Evolutionary conservation across 2,888 invertebrate species (phyloP).

Genomic region (Sialis lutaria): DNA sequence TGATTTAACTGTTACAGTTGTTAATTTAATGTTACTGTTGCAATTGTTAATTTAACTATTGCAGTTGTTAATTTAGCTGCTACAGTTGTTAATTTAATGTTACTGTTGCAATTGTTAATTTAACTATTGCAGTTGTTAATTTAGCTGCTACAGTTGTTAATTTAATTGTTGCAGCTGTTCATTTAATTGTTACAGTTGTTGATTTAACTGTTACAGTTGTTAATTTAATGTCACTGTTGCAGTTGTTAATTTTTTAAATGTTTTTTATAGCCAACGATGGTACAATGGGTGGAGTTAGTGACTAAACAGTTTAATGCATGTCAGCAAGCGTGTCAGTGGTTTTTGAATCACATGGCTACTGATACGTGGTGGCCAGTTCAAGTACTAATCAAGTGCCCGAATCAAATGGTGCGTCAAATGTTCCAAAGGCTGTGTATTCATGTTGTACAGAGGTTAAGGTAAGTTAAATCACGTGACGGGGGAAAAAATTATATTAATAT

Average conservation of each 20-base stretch:
- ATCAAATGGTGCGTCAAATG: slow-evolving; percentile 94
- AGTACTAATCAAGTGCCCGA: slow-evolving; percentile 82
- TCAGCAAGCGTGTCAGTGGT: slow-evolving; percentile 79
- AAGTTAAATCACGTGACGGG: slow-evolving; percentile 9
- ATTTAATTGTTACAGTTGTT: too few species aligned
- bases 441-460: slow-evolving; percentile 79
- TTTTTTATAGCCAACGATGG: slow-evolving; percentile 66
- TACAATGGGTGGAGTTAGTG: slow-evolving; percentile 88
- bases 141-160: too few species aligned
- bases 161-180: too few species aligned
- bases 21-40: too few species aligned
- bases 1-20: too few species aligned
- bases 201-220: too few species aligned
- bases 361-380: slow-evolving; percentile 94
- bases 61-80: too few species aligned
- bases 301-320: slow-evolving; percentile 91
- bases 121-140: too few species aligned
- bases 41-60: too few species aligned
- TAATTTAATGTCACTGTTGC: not conserved
- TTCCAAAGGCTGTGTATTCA: slow-evolving; percentile 90
- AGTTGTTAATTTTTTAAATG: not conserved
- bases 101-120: too few species aligned
- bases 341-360: slow-evolving; percentile 80
- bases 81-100: too few species aligned
- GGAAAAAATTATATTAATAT: not conserved